Conservation (phyloP, 1,140 invertebrate genomes). For the Drosophila repletoides region DNA sequence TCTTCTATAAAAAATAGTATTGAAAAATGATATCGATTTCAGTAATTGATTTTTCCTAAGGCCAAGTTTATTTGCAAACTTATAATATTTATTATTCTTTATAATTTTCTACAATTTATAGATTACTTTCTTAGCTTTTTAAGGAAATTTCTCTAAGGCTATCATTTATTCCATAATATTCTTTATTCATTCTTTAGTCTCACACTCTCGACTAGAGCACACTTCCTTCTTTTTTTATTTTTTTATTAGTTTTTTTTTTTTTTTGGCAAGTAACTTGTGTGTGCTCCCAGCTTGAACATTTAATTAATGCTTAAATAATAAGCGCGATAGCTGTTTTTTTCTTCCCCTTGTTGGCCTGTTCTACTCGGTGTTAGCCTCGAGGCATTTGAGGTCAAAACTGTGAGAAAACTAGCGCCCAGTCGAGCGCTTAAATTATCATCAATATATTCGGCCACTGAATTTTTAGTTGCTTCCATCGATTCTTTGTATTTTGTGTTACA, state of each 20-base stretch:
- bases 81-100: too few species aligned
- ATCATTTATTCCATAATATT: too few species aligned
- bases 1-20: too few species aligned
- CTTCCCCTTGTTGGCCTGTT: too few species aligned
- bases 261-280: slow-evolving; percentile 1
- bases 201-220: too few species aligned
- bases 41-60: slow-evolving; percentile 1
- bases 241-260: background rate
- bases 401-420: slow-evolving; percentile 49
- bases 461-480: background rate
- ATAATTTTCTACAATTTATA: too few species aligned
- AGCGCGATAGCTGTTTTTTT: slow-evolving; percentile 34
- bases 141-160: too few species aligned
- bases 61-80: too few species aligned
- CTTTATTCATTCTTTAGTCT: too few species aligned
- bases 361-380: slow-evolving; percentile 37
- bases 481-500: background rate
- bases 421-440: background rate
- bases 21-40: slow-evolving; percentile 3
- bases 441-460: slow-evolving; percentile 7
- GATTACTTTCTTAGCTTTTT: too few species aligned
- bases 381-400: slow-evolving; percentile 51
- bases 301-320: slow-evolving; percentile 65
- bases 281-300: slow-evolving; percentile 47
- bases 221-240: background rate